These are phyloP conservation scores for Tragulus kanchil DNA, from an alignment of 2,113 vertebrate species.

Conservation along the genomic window DNA sequence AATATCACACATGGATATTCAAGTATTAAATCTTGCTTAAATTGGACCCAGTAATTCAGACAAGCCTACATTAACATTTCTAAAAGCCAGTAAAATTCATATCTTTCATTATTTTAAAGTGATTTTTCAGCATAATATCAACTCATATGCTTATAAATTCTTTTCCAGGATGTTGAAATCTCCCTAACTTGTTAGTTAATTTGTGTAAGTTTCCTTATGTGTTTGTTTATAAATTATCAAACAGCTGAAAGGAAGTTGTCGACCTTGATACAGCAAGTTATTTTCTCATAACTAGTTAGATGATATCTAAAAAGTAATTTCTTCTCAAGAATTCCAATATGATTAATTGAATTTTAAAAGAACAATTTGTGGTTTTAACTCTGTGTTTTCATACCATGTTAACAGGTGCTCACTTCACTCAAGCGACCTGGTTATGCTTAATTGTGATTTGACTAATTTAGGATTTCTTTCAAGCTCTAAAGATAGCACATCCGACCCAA, in stretches of 20 bases:
- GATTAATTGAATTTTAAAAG: not conserved
- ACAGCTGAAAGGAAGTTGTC: not conserved
- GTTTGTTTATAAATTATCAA: not conserved
- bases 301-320: not conserved
- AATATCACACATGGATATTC: not conserved
- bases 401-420: not conserved
- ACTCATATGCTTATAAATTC: not conserved
- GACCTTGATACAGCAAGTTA: not conserved
- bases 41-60: not conserved
- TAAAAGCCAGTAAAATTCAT: not conserved
- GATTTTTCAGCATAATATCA: constrained; percentile 29
- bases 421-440: not conserved
- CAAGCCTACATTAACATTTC: not conserved
- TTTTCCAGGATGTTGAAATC: not conserved
- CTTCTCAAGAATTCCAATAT: not conserved
- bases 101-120: constrained; percentile 46
- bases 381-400: not conserved
- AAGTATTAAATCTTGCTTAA: constrained; percentile 31
- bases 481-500: not conserved
- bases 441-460: not conserved
- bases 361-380: not conserved
- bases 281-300: not conserved
- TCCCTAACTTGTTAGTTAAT: not conserved
- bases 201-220: not conserved
- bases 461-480: not conserved